These are phyloP conservation scores for Nasonia oneida DNA, from an alignment of 2,888 invertebrate species.

Conservation along the genomic window DNA sequence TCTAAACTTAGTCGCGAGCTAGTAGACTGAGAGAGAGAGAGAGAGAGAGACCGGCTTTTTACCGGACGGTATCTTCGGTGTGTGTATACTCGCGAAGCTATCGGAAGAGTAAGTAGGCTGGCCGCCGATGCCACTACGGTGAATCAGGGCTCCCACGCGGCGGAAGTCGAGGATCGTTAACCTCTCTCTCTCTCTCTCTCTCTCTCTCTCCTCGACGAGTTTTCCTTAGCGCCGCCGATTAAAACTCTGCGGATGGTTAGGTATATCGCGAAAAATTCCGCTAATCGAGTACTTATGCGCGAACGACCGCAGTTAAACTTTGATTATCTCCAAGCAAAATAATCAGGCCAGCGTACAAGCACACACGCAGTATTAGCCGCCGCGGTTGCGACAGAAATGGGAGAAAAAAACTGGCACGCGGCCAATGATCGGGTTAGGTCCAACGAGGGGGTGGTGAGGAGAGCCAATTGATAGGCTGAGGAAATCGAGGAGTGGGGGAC, in stretches of 20 bases:
- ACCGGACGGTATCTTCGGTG: constrained; percentile 39
- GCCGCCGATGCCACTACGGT: constrained; percentile 14
- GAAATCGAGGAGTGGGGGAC: background rate
- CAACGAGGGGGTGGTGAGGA: background rate
- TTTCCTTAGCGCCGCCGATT: background rate
- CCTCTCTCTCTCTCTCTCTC: background rate
- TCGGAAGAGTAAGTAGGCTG: background rate
- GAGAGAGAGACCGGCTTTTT: constrained; percentile 17
- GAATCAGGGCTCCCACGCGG: constrained; percentile 49
- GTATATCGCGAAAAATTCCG: background rate
- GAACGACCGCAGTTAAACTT: background rate
- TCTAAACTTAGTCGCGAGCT: constrained; percentile 56
- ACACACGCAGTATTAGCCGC: background rate
- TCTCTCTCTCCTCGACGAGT: background rate
- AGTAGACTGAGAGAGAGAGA: background rate
- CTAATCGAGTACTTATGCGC: background rate
- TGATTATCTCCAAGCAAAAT: constrained; percentile 20
- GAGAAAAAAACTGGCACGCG: background rate
- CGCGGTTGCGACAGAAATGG: constrained; percentile 7
- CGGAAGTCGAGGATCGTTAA: constrained; percentile 49
- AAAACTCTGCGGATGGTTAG: background rate
- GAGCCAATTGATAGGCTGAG: constrained; percentile 3
- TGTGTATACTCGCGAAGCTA: background rate
- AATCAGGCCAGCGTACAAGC: background rate
- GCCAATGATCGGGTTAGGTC: constrained; percentile 32